A percentile compares a stretch with the other conserved stretches of the same genome.
These are phyloP conservation scores for Leuciscus waleckii DNA, from an alignment of 2,797 vertebrate genomes.

Conservation along the genomic window DNA sequence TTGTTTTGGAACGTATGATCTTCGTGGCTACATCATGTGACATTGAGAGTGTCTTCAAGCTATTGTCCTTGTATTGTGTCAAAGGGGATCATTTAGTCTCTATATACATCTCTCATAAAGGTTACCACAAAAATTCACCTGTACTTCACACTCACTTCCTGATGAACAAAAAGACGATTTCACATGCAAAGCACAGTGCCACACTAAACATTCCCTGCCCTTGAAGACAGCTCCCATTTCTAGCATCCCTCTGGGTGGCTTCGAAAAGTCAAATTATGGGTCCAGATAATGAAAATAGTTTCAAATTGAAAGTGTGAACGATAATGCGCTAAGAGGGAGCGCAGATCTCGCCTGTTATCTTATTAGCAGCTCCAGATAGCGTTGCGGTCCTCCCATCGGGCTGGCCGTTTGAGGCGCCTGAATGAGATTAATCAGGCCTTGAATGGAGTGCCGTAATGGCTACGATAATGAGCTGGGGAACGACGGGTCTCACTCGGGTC, in stretches of 20 bases:
- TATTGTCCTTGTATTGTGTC: slow-evolving; percentile 1
- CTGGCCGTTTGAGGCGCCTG: slow-evolving; percentile 73
- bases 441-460: slow-evolving; percentile 76
- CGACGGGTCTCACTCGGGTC: slow-evolving; percentile 52
- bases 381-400: slow-evolving; percentile 72
- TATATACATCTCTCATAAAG: background rate
- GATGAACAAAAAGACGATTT: slow-evolving; percentile 75
- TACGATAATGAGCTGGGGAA: slow-evolving; percentile 75
- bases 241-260: slow-evolving; percentile 75
- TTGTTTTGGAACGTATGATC: background rate
- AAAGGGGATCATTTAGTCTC: background rate
- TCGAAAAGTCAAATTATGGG: slow-evolving; percentile 78
- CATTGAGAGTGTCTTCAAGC: slow-evolving; percentile 4
- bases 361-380: slow-evolving; percentile 81
- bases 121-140: slow-evolving; percentile 14
- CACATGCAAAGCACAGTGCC: slow-evolving; percentile 70
- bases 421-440: slow-evolving; percentile 79
- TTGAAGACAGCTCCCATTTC: slow-evolving; percentile 77
- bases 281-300: slow-evolving; percentile 83
- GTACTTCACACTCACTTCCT: slow-evolving; percentile 41
- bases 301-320: slow-evolving; percentile 81
- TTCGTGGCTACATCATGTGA: slow-evolving; percentile 7
- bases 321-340: slow-evolving; percentile 82
- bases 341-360: slow-evolving; percentile 80
- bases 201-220: slow-evolving; percentile 74